Conservation (phyloP, 1,140 invertebrate species). For the Hyphantria cunea region DNA sequence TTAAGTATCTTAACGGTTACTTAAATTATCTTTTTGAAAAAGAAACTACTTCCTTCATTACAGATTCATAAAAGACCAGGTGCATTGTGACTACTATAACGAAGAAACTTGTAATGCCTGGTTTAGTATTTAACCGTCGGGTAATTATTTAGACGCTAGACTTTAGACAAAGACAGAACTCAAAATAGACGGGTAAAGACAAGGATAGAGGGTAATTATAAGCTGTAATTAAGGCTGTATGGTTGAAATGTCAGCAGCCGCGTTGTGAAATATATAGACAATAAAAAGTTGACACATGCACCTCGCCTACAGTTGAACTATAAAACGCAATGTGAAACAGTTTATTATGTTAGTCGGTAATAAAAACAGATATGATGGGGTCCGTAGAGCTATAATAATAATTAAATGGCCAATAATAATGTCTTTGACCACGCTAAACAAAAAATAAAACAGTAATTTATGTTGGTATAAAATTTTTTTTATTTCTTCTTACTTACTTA, state of each 20-base stretch:
- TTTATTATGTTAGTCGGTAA: constrained; percentile 21
- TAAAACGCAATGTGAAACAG: constrained; percentile 11
- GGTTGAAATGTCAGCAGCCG: constrained; percentile 64
- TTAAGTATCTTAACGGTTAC: too few species aligned
- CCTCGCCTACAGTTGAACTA: constrained; percentile 2
- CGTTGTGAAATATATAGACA: constrained; percentile 45
- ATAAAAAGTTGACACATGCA: constrained; percentile 36
- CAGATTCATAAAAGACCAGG: constrained; percentile 28
- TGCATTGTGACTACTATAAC: constrained; percentile 28
- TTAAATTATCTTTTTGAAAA: not conserved
- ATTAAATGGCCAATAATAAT: too few species aligned
- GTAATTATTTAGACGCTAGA: constrained; percentile 35
- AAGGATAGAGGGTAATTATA: constrained; percentile 26
- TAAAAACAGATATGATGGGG: not conserved
- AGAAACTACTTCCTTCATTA: constrained; percentile 24
- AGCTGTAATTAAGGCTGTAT: constrained; percentile 51
- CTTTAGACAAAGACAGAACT: constrained; percentile 29
- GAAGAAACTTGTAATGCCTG: constrained; percentile 30
- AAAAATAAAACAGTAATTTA: too few species aligned
- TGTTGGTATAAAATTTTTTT: too few species aligned
- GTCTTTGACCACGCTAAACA: too few species aligned
- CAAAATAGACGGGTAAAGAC: constrained; percentile 16
- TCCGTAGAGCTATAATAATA: too few species aligned
- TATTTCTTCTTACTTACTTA: too few species aligned
- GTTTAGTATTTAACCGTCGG: constrained; percentile 21